Conservation (phyloP, 2,113 vertebrate genomes). For the Hemibagrus wyckioides region DNA sequence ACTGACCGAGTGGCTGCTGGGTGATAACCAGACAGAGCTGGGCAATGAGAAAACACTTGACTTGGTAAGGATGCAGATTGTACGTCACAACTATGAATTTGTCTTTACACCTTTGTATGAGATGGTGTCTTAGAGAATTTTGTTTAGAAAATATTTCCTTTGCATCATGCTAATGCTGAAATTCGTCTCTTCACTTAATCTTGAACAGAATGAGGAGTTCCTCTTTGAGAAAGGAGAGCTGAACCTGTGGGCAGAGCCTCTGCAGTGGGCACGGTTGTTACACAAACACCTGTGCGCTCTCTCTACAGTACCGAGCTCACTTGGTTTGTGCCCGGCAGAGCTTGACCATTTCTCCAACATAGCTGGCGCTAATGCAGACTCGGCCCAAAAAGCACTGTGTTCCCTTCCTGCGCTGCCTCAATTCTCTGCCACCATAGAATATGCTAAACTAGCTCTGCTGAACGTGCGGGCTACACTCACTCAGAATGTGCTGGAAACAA, state of each 20-base stretch:
- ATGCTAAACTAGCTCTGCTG: conserved; percentile 75
- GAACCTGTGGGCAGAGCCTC: conserved; percentile 92
- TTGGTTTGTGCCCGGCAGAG: conserved; percentile 2
- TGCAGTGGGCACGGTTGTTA: conserved; percentile 79
- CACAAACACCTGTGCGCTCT: conserved; percentile 75
- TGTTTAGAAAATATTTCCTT: background rate
- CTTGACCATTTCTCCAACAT: conserved; percentile 62
- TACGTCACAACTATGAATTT: background rate
- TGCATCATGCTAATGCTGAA: background rate
- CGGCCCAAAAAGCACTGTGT: conserved; percentile 62
- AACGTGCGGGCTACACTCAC: conserved; percentile 73
- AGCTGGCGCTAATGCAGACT: conserved; percentile 61
- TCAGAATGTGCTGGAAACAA: conserved; percentile 69
- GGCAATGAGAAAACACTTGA: conserved; percentile 50
- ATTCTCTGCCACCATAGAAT: conserved; percentile 81
- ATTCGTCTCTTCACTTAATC: conserved; percentile 37
- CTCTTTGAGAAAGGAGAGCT: conserved; percentile 91
- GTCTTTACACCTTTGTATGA: background rate
- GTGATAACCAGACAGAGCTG: conserved; percentile 61
- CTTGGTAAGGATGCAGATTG: conserved; percentile 60
- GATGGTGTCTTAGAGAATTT: background rate
- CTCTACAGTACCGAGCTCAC: background rate
- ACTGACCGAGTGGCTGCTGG: conserved; percentile 86
- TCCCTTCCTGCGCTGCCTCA: conserved; percentile 78
- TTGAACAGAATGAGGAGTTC: conserved; percentile 81